These are phyloP conservation scores for Steinernema hermaphroditum DNA, from an alignment of 2,888 invertebrate genomes.

Conservation along the genomic window DNA sequence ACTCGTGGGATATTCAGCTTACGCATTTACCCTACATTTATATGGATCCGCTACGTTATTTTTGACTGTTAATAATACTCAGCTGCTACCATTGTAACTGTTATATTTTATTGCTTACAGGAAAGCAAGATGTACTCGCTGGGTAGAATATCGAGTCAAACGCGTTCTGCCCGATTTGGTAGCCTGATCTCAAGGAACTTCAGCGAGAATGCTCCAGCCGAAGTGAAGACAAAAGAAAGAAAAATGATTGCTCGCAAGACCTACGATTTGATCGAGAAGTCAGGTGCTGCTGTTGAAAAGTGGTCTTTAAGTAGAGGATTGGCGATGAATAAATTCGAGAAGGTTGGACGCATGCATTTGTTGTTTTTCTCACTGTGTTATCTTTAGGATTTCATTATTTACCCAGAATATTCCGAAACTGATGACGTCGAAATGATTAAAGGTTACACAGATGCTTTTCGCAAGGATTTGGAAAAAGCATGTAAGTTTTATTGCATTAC, in stretches of 20 bases:
- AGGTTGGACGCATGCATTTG: no score
- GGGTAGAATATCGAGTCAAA: background rate
- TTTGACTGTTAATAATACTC: no score
- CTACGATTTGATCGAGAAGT: background rate
- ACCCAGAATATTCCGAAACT: constrained; percentile 62
- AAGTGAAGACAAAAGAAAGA: background rate
- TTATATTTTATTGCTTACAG: no score
- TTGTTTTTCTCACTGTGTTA: background rate
- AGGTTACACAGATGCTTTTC: constrained; percentile 47
- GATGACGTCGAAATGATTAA: constrained; percentile 61
- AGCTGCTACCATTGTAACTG: no score
- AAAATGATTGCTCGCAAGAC: background rate
- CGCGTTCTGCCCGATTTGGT: background rate
- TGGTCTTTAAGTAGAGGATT: constrained; percentile 58
- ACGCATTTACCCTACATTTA: no score
- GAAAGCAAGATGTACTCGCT: background rate
- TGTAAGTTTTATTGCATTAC: constrained; percentile 45
- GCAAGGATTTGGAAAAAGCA: constrained; percentile 38
- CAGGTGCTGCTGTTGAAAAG: constrained; percentile 49
- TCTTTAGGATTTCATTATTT: constrained; percentile 65
- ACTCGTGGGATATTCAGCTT: no score
- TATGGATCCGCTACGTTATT: no score
- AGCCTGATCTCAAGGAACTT: background rate
- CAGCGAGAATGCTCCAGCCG: constrained; percentile 8
- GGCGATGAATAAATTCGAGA: constrained; percentile 63